Conservation (phyloP, 2,797 vertebrate genomes). For the Parauchenoglanis ngamensis region DNA sequence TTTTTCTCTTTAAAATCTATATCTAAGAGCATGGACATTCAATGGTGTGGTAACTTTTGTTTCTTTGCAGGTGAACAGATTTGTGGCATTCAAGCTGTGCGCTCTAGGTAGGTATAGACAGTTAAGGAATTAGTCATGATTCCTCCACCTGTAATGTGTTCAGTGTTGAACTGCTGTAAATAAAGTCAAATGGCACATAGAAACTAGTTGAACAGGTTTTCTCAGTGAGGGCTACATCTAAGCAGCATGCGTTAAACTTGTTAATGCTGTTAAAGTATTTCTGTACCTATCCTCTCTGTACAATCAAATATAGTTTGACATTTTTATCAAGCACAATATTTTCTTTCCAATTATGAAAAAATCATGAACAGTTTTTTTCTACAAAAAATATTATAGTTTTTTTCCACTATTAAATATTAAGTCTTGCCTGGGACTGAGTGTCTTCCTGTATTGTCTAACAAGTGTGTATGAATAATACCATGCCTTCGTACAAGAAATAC, state of each 20-base stretch:
- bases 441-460: not conserved
- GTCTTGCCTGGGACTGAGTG: not conserved
- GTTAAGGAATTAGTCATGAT: not conserved
- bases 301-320: not conserved
- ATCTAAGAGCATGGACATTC: not conserved
- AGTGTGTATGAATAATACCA: not conserved
- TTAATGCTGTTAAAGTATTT: not conserved
- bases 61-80: slow-evolving; percentile 80
- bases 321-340: not conserved
- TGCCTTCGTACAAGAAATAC: not conserved
- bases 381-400: not conserved
- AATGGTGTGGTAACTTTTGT: not conserved
- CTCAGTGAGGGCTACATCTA: not conserved
- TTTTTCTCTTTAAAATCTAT: not conserved
- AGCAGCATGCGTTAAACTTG: not conserved
- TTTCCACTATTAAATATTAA: not conserved
- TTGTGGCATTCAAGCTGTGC: slow-evolving; percentile 80
- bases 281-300: not conserved
- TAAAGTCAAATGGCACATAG: not conserved
- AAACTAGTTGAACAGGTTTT: slow-evolving; percentile 13
- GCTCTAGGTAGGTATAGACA: slow-evolving; percentile 77
- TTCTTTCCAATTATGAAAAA: not conserved
- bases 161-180: not conserved
- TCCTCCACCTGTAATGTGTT: not conserved
- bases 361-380: not conserved